Base-by-base conservation (phyloP, 1,140 invertebrate genomes). In the Rhyacophila brunnea region DNA sequence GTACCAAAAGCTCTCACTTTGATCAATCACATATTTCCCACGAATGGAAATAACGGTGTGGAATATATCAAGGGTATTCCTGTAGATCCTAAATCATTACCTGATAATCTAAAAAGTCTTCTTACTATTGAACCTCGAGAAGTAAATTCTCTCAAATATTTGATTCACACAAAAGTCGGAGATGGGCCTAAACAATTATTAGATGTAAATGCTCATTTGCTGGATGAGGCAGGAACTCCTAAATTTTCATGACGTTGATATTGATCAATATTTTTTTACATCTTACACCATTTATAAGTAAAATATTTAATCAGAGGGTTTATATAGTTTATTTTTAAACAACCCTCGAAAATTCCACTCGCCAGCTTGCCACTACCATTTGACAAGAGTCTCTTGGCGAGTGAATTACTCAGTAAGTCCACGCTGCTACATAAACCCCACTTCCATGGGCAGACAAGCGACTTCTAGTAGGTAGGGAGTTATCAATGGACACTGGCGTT, bases 111-210 rank as follows among this genome's bases (percentile, higher is more conserved):
- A 14, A 46, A 68, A n/a, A 66, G 51, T 17, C 66, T 64, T 9
- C 58, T 74, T 11, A 72, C 79, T 55, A 49, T 80, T 19, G 54
- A 78, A 15, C 68, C 70, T 42, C 72, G 81, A 62, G 66, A 69
- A 18, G 68, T 71, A 15, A 86, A 87, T 70, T 68, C 81, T 13
- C 74, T 95, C 1, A 90, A 91, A 70, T 93, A 92, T 74, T 81
- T 93, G n/a, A 93, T 95, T 65, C 81, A 89, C 66, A 95, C 92
- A 2, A 85, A 84, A 73, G 78, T 93, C 38, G 90, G 90, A 6
- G 75, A 83, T 53, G 90, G 89, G 10, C 89, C 90, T 9, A 70
- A 79, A 63, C 71, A 80, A 66, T 59, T 84, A 4, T 61, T 58
- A 9, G 71, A 81, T 68, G 68, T 28, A 6, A 60, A 75, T 11